Evolutionary conservation across 2,797 vertebrate species (phyloP), one percentile per base, ranked within the genome.

Genomic region (Cichlasoma orientale): DNA sequence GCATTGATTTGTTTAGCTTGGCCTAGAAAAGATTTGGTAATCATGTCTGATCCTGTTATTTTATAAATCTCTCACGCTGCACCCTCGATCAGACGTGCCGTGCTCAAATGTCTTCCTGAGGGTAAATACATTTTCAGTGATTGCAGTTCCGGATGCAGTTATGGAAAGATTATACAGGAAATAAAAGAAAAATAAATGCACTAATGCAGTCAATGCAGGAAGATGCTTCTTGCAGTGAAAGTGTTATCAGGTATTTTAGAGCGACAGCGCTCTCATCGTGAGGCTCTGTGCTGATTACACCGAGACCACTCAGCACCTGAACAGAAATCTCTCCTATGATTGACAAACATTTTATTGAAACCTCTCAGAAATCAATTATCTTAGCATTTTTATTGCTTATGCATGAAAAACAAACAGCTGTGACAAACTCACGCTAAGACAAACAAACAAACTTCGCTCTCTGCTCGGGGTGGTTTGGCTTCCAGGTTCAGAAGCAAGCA

Each of bases 1-100:
- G 71, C 41, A 80, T 84, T 80, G 78, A 82, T 76, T 44, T 77
- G 85, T 87, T 88, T 79, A 77, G 55, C 63, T 81, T 83, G 77
- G 80, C 82, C 54, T 75, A 82, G 79, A 68, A 68, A 68, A 68
- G 41, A 50, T 68, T 19, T 68, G 47, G 41, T 68, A 68, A 68
- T 68, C n/a, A 29, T 31, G 8, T 68, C 11, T 50, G 63, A 50
- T 29, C 18, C 41, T 31, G 44, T 29, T 68, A 50, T 68, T 53
- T 53, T 68, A 47, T 11, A 68, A 50, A 68, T 50, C 44, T 68
- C 7, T 68, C 50, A 68, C 29, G 29, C 44, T 13, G 63, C 44
- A 68, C 41, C 12, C 61, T 47, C 44, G 27, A 66, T 66, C 41
- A 41, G 16, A 0, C 5, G 1, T n/a, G 6, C 47, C 25, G 5